Percentiles rank a stretch among this genome's conserved stretches.
phyloP scores from a whole-genome alignment of 2,113 vertebrate species.

The Grus americana region DNA sequence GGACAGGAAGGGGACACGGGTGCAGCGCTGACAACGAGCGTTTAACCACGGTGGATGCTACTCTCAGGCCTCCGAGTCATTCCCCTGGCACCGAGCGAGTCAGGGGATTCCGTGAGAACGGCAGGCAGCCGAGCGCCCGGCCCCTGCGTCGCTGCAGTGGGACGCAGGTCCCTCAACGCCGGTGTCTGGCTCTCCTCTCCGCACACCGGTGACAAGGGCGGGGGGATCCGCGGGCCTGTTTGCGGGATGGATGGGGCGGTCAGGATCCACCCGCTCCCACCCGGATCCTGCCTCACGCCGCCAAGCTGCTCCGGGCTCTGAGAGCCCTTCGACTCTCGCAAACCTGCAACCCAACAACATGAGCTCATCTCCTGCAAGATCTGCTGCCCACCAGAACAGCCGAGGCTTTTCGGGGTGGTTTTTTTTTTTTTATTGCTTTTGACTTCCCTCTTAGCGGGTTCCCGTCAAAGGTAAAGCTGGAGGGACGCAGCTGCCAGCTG shows the following conservation, averaged over 20 bases:
- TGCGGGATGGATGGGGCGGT: neutral
- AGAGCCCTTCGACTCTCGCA: neutral
- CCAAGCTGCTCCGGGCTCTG: neutral
- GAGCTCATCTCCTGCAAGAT: neutral
- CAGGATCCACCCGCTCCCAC: accelerated
- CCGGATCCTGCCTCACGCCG: neutral
- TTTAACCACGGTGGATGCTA: neutral
- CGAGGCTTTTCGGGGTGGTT: accelerated
- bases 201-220: neutral
- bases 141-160: neutral
- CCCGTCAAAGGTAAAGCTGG: neutral
- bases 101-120: neutral
- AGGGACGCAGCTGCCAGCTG: neutral
- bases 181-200: neutral
- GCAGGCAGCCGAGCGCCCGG: neutral
- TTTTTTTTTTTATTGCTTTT: neutral
- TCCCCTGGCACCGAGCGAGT: neutral
- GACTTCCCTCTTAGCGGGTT: neutral
- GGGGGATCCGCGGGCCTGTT: neutral
- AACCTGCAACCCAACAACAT: accelerated
- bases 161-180: neutral
- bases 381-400: neutral
- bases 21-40: accelerated
- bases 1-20: neutral
- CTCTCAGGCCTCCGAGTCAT: neutral